Conservation (phyloP, 1,140 invertebrate species). For the Anastatus disparis region DNA sequence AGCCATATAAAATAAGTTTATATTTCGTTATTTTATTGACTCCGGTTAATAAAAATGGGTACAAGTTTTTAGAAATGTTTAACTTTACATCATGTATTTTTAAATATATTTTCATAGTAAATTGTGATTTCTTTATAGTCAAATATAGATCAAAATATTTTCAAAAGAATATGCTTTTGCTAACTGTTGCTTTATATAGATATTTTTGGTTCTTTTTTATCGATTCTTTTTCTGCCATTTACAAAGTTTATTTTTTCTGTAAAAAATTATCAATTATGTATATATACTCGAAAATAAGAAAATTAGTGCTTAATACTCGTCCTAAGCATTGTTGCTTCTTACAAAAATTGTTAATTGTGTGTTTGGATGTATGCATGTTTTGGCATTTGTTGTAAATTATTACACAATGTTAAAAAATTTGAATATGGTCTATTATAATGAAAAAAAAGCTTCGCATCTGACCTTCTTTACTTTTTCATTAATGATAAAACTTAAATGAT, state of each 20-base stretch:
- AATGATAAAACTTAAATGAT: slow-evolving; percentile 14
- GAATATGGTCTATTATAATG: slow-evolving; percentile 8
- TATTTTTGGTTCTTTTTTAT: not conserved
- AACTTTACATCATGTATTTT: slow-evolving; percentile 1
- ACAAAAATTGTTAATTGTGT: slow-evolving; percentile 26
- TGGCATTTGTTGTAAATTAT: not conserved
- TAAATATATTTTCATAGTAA: slow-evolving; percentile 6
- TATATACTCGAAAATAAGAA: slow-evolving; percentile 12
- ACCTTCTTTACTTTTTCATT: slow-evolving; percentile 34
- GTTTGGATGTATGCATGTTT: not conserved
- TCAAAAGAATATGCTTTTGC: not conserved
- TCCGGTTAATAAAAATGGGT: not conserved
- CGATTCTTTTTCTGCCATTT: slow-evolving; percentile 1
- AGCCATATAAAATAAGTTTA: not conserved
- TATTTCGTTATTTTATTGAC: slow-evolving; percentile 5
- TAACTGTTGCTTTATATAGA: not conserved
- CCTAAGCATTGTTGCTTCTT: slow-evolving; percentile 10
- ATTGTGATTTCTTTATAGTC: not conserved
- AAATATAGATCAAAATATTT: not conserved
- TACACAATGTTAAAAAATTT: slow-evolving; percentile 3
- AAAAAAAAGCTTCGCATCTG: not conserved
- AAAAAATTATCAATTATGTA: slow-evolving; percentile 14
- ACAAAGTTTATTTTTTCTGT: not conserved
- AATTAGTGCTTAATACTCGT: slow-evolving; percentile 15
- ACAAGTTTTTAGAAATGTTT: not conserved